Evolutionary conservation across 2,797 vertebrate species (phyloP), one percentile per base, ranked within the genome.

Genomic region (Sebastes baramenuke): DNA sequence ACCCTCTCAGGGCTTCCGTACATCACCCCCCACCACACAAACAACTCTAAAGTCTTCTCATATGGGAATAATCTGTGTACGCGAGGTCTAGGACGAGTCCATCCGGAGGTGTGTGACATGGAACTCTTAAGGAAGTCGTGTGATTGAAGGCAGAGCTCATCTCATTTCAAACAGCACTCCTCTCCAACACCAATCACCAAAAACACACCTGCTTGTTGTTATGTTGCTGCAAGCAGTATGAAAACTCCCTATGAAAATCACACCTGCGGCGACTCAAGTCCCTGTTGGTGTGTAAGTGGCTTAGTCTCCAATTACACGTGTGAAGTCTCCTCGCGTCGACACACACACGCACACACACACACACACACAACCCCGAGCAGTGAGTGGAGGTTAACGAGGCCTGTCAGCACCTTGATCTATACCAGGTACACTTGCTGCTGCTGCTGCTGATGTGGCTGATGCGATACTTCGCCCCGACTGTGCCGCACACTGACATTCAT

Each of bases 221-320:
- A 42, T 81, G 75, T 65, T 66, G 79, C 71, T 72, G 75, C 12
- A 1, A 46, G 75, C 70, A 18, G 64, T 34, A 77, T 60, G 59
- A 75, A 66, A 78, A 80, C 85, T 77, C 80, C 29, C 67, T 60
- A 79, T 59, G 66, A 84, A 87, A 83, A 76, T 87, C 76, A 85
- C 72, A 83, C 77, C 58, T 29, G 56, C 36, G 4, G 20, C 2
- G 22, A 70, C 74, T 85, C 61, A 56, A 85, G 77, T 86, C 87
- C 62, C 75, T 30, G 66, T 72, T 14, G 29, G 9, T 80, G 75
- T 67, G 77, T 71, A 81, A 89, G 78, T 87, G 79, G 80, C 87
- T 87, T 84, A 73, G 75, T 87, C 73, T 91, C 89, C 91, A 93
- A 93, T 94, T 93, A 94, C 91, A 92, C 60, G 87, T 93, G 89